These are phyloP conservation scores for Tanypteryx hageni DNA, from an alignment of 2,888 invertebrate genomes.

Conservation along the genomic window DNA sequence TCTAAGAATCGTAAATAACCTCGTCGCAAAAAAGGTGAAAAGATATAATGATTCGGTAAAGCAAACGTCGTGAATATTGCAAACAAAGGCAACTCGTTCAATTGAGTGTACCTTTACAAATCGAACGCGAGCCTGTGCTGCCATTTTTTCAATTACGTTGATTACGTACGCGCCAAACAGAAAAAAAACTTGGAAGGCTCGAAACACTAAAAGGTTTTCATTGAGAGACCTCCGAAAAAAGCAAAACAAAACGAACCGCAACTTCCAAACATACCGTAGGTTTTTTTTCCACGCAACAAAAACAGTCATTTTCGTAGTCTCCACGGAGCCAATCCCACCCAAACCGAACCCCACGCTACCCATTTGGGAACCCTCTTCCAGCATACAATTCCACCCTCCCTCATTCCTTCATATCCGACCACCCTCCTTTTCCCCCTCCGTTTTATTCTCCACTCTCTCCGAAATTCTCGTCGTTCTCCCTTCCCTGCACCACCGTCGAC, in stretches of 20 bases:
- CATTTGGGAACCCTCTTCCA: not conserved
- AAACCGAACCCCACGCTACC: not conserved
- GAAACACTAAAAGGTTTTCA: not conserved
- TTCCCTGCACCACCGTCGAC: not conserved
- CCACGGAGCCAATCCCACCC: conserved; percentile 1
- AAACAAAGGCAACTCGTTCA: not conserved
- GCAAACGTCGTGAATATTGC: not conserved
- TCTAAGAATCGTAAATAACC: not conserved
- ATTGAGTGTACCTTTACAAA: not conserved
- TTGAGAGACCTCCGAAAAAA: not conserved
- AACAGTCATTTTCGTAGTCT: not conserved
- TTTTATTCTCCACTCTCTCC: not conserved
- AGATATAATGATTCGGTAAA: not conserved
- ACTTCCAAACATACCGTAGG: not conserved
- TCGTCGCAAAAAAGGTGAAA: not conserved
- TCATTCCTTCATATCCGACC: not conserved
- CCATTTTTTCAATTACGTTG: not conserved
- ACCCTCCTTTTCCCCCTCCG: not conserved
- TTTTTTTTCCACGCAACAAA: conserved; percentile 23
- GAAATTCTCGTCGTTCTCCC: not conserved
- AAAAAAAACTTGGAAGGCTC: not conserved
- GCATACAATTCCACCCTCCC: conserved; percentile 12
- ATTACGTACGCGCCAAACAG: not conserved
- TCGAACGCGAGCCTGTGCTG: not conserved
- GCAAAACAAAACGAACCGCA: not conserved